Conservation (phyloP, 2,797 vertebrate genomes). For the Echeneis naucrates region DNA sequence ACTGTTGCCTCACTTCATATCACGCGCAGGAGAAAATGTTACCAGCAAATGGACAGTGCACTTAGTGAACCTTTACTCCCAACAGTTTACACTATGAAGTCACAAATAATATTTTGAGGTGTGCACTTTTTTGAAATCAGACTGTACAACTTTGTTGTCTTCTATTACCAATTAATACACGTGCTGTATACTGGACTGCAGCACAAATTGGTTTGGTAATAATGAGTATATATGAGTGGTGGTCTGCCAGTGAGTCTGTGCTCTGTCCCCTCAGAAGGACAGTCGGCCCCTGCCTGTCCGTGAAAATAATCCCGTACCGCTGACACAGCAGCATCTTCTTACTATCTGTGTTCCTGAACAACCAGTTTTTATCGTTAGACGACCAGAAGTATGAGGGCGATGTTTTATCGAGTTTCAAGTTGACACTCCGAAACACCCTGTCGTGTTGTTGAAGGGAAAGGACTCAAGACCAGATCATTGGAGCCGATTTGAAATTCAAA, state of each 20-base stretch:
- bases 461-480: too few species aligned
- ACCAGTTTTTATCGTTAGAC: constrained; percentile 50
- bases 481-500: neutral
- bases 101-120: neutral
- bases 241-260: neutral
- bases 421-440: neutral
- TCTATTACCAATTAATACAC: neutral
- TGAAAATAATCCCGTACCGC: neutral
- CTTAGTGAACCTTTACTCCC: neutral
- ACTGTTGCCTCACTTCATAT: constrained; percentile 10
- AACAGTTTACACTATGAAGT: neutral
- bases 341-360: constrained; percentile 25
- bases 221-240: neutral
- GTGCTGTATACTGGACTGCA: neutral
- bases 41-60: neutral
- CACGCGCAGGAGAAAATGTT: too few species aligned
- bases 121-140: neutral
- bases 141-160: neutral
- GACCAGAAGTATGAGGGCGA: constrained; percentile 7
- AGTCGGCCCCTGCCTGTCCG: neutral
- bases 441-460: neutral
- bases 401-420: constrained; percentile 23
- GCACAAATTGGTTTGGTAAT: neutral
- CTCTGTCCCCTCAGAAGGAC: neutral
- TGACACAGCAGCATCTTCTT: neutral